Percentiles rank a stretch among this genome's conserved stretches.
Evolutionary conservation across 2,113 vertebrate genomes (phyloP).

Genomic region (Plecotus auritus): DNA sequence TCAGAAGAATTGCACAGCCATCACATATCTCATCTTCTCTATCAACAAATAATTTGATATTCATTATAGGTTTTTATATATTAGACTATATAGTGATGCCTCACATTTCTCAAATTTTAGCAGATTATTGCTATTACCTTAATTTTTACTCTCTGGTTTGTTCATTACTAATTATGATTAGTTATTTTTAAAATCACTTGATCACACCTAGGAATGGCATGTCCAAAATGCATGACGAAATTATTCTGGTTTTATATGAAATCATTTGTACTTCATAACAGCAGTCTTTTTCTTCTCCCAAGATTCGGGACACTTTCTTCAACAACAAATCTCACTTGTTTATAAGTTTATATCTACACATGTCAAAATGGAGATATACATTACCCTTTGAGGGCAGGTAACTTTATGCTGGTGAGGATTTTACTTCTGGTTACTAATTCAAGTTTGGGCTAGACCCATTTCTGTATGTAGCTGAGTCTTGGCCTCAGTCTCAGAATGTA

Average conservation of each 20-base stretch:
- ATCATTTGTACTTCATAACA: neutral
- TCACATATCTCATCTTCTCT: neutral
- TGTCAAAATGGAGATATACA: neutral
- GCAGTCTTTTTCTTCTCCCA: neutral
- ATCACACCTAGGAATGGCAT: neutral
- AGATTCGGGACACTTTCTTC: neutral
- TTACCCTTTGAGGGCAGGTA: neutral
- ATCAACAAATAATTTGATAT: neutral
- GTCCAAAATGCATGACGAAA: neutral
- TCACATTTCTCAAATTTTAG: neutral
- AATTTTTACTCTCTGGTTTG: neutral
- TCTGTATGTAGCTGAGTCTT: neutral
- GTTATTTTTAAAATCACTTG: neutral
- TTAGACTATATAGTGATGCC: neutral
- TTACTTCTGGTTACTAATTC: neutral
- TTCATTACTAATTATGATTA: constrained; percentile 2
- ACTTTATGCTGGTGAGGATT: neutral
- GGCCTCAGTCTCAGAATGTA: neutral
- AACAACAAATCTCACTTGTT: neutral
- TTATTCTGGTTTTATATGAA: neutral
- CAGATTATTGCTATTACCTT: neutral
- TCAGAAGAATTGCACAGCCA: neutral
- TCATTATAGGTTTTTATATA: neutral
- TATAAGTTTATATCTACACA: neutral
- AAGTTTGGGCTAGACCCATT: neutral